Evolutionary conservation across 2,888 invertebrate species (phyloP), one percentile per base, ranked within the genome.

Genomic region (Pedicia rivosa): DNA sequence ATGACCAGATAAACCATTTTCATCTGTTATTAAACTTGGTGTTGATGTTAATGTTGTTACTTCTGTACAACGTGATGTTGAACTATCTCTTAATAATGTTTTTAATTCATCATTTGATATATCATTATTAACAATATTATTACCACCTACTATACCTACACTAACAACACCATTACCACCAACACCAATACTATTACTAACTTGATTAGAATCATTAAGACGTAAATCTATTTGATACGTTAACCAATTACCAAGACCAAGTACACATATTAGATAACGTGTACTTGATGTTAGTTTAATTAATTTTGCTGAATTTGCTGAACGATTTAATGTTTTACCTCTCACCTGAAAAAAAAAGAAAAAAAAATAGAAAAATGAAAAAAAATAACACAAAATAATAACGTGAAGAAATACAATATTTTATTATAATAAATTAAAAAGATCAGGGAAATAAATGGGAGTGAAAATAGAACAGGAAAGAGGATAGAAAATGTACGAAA

Each of bases 191-290:
- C 33, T 25, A 15, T 27, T 36, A 10, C 28, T 24, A 26, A 14
- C 34, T 16, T 27, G 28, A 38, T 37, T 32, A 13, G 26, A 28
- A 25, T 42, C 38, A 24, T 37, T 37, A 20, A 40, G 33, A 26
- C 39, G 10, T n/a, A 13, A 13, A 13, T 13, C 13, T 7, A 7
- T n/a, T 14, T 10, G 14, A 38, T 33, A 22, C n/a, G 20, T 58
- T 51, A 69, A 55, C 72, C 78, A 78, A 63, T 78, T 81, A 40
- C 84, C 84, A 42, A 83, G 64, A n/a, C 86, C 88, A 49, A 86
- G 67, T 37, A 91, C 84, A 60, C 90, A 91, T 50, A 91, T 78
- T 42, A 78, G 69, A 61, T 90, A 91, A 44, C 78, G 73, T 3
- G 81, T 80, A 50, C 79, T 83, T 3, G 88, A 77, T 42, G 70